Evolutionary conservation across 2,113 vertebrate genomes (phyloP), one percentile per base, ranked within the genome.

Genomic region (Hyla sarda): DNA sequence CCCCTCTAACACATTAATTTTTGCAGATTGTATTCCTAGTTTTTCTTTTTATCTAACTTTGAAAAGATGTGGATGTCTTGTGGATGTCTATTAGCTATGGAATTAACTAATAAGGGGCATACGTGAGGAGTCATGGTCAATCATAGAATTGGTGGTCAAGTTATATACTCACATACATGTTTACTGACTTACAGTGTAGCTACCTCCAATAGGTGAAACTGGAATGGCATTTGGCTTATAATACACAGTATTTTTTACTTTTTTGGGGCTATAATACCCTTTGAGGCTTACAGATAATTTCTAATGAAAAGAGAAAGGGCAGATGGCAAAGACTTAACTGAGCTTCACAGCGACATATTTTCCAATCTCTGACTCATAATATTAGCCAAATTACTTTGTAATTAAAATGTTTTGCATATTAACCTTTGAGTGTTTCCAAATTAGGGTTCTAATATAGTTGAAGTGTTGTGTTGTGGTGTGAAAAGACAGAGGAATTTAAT

Each of bases 351-450:
- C n/a, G n/a, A n/a, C n/a, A n/a, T n/a, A 69, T 19, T 48, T 81
- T 58, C 48, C 23, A 14, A 58, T 47, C 34, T 58, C n/a, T 65
- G 17, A 81, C 48, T 45, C 50, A 80, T 37, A 60, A 62, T 16
- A 5, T 41, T 23, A 65, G 17, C 34, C 60, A 6, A 71, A 62
- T 56, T 62, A 73, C n/a, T 71, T 21, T 74, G 16, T 60, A 79
- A 56, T 74, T 87, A 47, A 50, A 48, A 45, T 50, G 52, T 62
- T 74, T 48, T 52, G n/a, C 62, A 69, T 69, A 34, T 69, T 69
- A 73, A 86, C 58, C 28, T 80, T n/a, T n/a, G n/a, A n/a, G n/a
- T n/a, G n/a, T n/a, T n/a, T 58, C 52, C 48, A 80, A 58, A 41
- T 37, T 58, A 80, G 34, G 21, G 52, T 80, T 54, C 52, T 37